Conservation (phyloP, 1,140 invertebrate species). For the Druon quercuslanigerum region DNA sequence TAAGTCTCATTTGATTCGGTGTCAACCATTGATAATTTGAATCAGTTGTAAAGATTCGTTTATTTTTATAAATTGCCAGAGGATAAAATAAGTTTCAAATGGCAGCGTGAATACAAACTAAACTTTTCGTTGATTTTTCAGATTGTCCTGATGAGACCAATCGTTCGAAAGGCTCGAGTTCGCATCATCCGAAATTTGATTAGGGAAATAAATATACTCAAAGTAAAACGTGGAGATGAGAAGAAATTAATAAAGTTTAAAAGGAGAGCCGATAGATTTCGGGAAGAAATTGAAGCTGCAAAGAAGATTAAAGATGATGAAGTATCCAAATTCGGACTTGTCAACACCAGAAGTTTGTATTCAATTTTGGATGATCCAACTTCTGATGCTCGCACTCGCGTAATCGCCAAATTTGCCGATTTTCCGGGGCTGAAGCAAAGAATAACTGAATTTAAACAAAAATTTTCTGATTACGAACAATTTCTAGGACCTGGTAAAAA, state of each 20-base stretch:
- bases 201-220: conserved; percentile 58
- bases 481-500: conserved; percentile 50
- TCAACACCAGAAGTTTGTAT: conserved; percentile 45
- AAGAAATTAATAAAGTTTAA: conserved; percentile 59
- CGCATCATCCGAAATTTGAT: conserved; percentile 59
- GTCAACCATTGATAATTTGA: no score
- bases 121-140: conserved; percentile 48
- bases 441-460: conserved; percentile 61
- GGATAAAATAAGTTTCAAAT: not conserved
- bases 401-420: conserved; percentile 56
- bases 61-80: no score
- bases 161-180: conserved; percentile 58
- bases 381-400: conserved; percentile 43
- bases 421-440: conserved; percentile 53
- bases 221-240: conserved; percentile 59
- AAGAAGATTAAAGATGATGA: conserved; percentile 68
- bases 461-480: conserved; percentile 63
- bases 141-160: conserved; percentile 65
- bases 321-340: conserved; percentile 64
- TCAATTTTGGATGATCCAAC: conserved; percentile 55
- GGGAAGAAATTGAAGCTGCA: conserved; percentile 57
- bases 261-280: conserved; percentile 56
- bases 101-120: not conserved
- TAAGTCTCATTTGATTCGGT: no score
- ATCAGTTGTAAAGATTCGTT: no score